A percentile compares a stretch with the other conserved stretches of the same genome.
These are phyloP conservation scores for Tragopan temminckii DNA, from an alignment of 2,797 vertebrate genomes.

Conservation along the genomic window DNA sequence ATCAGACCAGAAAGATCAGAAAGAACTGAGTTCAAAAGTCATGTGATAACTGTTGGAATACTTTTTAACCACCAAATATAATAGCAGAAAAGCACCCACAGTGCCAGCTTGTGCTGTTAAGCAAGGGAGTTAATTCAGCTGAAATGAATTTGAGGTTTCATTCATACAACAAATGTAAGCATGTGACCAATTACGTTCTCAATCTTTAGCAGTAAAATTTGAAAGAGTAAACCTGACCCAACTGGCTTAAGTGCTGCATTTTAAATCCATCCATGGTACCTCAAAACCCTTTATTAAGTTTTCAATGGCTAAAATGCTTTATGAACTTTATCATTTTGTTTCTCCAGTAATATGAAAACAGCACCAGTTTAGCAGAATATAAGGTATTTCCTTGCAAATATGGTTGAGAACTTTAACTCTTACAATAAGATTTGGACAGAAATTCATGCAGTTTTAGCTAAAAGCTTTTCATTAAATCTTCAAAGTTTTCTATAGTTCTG, in stretches of 20 bases:
- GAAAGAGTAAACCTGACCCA: background rate
- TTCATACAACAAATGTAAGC: background rate
- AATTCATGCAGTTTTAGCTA: background rate
- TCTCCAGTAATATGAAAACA: background rate
- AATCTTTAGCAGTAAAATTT: background rate
- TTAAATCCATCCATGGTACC: background rate
- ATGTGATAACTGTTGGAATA: background rate
- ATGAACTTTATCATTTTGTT: background rate
- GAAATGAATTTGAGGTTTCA: background rate
- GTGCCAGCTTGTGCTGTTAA: background rate
- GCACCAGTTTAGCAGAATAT: background rate
- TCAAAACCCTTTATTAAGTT: background rate
- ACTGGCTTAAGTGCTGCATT: background rate
- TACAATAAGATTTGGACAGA: background rate
- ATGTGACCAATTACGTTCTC: background rate
- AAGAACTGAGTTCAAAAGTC: background rate
- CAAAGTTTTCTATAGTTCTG: background rate
- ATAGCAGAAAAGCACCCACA: background rate
- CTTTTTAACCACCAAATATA: background rate
- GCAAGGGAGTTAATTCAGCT: background rate
- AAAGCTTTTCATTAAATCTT: background rate
- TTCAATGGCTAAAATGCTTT: background rate
- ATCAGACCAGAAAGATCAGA: too few relatives aligned
- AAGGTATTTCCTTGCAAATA: background rate
- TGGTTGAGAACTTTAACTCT: background rate